Evolutionary conservation across 1,140 invertebrate species (phyloP), one percentile per base, ranked within the genome.

Genomic region (Thaumetopoea pityocampa): DNA sequence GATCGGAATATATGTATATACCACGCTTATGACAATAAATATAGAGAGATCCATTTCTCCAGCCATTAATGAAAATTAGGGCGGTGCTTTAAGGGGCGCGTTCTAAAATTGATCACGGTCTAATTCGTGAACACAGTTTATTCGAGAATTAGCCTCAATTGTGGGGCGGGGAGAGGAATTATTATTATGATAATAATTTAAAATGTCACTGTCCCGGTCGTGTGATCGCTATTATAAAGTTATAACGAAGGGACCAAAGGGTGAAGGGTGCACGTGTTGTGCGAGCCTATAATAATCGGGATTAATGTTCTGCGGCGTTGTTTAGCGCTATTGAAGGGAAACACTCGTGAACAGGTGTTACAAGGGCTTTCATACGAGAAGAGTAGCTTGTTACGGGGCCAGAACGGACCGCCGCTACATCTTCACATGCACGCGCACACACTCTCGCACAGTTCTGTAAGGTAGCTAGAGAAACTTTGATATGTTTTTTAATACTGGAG

Each of bases 251-350:
- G 60, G 66, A 60, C 45, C 16, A 67, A 74, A 67, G 71, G 69
- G 68, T 71, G 62, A 76, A 72, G 67, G 64, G 70, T 57, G 62
- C 69, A 76, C 71, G 73, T 76, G 73, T 65, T 36, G 24, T n/a
- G 33, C 9, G 6, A 9, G 17, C 5, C 18, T 34, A 37, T 36
- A 29, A 44, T 35, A 35, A 44, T 44, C 24, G 15, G 22, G 30
- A 18, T 16, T 34, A 43, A 27, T 16, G 35, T 27, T 22, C 17
- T 24, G 24, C 16, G 6, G 9, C 27, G 40, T 26, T 11, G 27
- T 35, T 24, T 48, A 33, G 15, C 27, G 8, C 19, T 30, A 40
- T 32, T 20, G 27, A 22, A 34, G 28, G 23, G 34, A 8, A 18
- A 19, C 12, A 26, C 19, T 41, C 24, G 11, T 24, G 11, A 4